Percentiles rank a stretch among this genome's conserved stretches.
These are phyloP conservation scores for Pristionchus japonicus DNA, from an alignment of 2,888 invertebrate species.

Conservation along the genomic window DNA sequence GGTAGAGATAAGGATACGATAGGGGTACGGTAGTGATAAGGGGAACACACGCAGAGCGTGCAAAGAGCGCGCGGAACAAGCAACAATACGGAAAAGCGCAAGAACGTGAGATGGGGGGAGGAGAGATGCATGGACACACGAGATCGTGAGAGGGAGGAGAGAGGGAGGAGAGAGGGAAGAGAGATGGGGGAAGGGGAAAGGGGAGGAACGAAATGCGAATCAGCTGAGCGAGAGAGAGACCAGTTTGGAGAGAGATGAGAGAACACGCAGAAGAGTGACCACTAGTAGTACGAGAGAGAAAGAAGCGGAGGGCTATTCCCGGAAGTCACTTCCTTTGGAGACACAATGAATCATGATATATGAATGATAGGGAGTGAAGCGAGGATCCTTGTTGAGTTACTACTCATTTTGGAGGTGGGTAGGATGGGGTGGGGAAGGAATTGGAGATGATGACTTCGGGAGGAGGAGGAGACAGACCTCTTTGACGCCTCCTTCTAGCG, in stretches of 20 bases:
- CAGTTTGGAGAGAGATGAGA: conserved; percentile 45
- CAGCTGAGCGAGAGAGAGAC: conserved; percentile 1
- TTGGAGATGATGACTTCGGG: not conserved
- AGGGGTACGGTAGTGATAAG: not conserved
- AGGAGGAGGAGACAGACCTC: not conserved
- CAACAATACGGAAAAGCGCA: not conserved
- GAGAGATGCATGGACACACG: not conserved
- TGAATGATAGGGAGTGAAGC: not conserved
- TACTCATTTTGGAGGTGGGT: not conserved
- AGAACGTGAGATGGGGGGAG: conserved; percentile 2
- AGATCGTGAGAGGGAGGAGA: conserved; percentile 5
- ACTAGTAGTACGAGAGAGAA: conserved; percentile 32
- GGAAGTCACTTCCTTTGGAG: not conserved
- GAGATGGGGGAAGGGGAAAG: not conserved
- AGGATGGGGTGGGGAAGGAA: not conserved
- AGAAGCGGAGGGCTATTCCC: not conserved
- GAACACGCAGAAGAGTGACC: conserved; percentile 27
- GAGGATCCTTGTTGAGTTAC: not conserved
- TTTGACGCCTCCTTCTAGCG: not conserved
- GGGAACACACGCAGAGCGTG: not conserved
- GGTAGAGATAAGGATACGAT: not conserved
- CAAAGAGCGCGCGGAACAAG: not conserved
- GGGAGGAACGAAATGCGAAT: conserved; percentile 33
- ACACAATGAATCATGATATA: not conserved
- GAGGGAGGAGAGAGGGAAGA: not conserved